These are phyloP conservation scores for Brachionus plicatilis DNA, from an alignment of 1,140 invertebrate species.

Conservation along the genomic window DNA sequence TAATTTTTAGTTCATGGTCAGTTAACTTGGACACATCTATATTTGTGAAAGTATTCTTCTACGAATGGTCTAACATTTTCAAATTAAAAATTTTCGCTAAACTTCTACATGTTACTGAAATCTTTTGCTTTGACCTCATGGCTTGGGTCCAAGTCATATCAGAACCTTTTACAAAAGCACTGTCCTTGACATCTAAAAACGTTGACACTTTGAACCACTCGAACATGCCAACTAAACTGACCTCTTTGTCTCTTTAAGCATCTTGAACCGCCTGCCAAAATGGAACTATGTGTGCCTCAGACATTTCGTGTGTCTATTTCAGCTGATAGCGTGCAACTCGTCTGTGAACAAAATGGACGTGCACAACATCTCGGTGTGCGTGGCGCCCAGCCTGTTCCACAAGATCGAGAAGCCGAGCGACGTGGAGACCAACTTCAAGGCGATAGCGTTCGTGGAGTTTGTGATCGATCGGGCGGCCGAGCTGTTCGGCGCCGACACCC, in stretches of 20 bases:
- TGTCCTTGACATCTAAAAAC: no score
- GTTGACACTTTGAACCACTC: no score
- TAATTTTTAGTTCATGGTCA: no score
- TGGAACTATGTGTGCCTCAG: slow-evolving; percentile 16
- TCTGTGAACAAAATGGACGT: slow-evolving; percentile 25
- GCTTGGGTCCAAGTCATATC: no score
- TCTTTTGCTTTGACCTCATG: no score
- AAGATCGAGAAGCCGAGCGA: slow-evolving; percentile 22
- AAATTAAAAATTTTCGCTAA: no score
- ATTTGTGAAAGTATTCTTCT: no score
- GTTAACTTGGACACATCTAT: no score
- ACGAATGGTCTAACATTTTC: no score
- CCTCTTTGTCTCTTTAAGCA: not conserved
- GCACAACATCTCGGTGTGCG: slow-evolving; percentile 34
- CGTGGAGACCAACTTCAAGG: slow-evolving; percentile 22
- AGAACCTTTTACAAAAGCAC: no score
- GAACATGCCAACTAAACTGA: no score
- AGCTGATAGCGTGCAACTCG: not conserved
- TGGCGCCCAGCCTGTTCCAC: slow-evolving; percentile 32
- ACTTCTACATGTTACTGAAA: no score
- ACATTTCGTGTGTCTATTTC: slow-evolving; percentile 26
- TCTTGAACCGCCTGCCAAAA: slow-evolving; percentile 5
- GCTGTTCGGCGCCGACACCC: slow-evolving; percentile 7
- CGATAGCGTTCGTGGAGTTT: slow-evolving; percentile 27
- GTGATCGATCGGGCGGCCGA: not conserved